A percentile compares a stretch with the other conserved stretches of the same genome.
Evolutionary conservation across 2,888 invertebrate species (phyloP).

Genomic region (Maniola hyperantus): DNA sequence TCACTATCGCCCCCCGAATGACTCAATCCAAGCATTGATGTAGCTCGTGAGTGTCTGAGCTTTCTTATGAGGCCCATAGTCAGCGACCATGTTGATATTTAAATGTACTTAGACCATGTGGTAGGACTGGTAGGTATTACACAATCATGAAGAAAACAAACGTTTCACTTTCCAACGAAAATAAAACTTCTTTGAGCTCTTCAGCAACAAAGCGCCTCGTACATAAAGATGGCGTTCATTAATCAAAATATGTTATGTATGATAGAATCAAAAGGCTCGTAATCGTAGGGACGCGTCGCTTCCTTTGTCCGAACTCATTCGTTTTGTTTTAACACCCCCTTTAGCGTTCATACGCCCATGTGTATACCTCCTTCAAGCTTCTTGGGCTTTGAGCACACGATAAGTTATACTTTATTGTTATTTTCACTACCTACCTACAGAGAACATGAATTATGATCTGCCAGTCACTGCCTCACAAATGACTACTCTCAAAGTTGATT

Average conservation of each 20-base stretch:
- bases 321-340: conserved; percentile 82
- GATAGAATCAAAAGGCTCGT: conserved; percentile 72
- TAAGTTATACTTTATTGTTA: neutral
- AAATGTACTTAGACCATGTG: too few species aligned
- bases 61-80: too few species aligned
- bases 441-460: neutral
- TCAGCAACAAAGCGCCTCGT: conserved; percentile 40
- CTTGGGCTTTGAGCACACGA: conserved; percentile 51
- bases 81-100: too few species aligned
- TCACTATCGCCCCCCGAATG: too few species aligned
- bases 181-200: conserved; percentile 32
- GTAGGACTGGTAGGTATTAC: neutral
- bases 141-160: conserved; percentile 11
- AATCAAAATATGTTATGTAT: conserved; percentile 80
- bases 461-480: too few species aligned
- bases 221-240: conserved; percentile 58
- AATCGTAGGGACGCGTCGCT: conserved; percentile 67
- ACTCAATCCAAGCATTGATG: too few species aligned
- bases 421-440: neutral
- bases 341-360: conserved; percentile 75
- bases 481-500: too few species aligned
- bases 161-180: conserved; percentile 23
- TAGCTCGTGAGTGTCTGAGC: too few species aligned
- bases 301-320: conserved; percentile 81
- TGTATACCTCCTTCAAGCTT: conserved; percentile 63